Base-by-base conservation (phyloP, 2,113 vertebrate genomes). In the Scomber japonicus region DNA sequence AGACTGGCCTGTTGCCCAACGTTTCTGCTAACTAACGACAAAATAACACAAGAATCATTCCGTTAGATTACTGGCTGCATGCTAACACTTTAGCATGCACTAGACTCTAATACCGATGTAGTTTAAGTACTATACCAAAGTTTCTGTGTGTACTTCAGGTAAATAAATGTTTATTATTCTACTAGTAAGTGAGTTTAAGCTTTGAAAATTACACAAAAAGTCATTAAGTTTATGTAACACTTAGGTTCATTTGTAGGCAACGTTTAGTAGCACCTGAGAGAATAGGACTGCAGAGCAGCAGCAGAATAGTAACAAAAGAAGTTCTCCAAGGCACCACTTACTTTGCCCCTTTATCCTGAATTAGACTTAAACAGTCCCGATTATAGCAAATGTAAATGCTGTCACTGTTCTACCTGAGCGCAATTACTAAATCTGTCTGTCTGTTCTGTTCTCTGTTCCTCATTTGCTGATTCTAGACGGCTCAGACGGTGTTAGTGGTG, bases 401-500 rank as follows among this genome's bases (percentile, higher is more conserved):
- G 3, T 70, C 46, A 44, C 13, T 49, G 56, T 55, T 46, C 16
- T 51, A 12, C 19, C 10, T 50, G 45, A 57, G 9, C 8, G 15
- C 13, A 27, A 61, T 68, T 45, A 81, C 48, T 74, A 63, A 81
- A 71, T 44, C 40, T 40, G 50, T 54, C 14, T n/a, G n/a, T n/a
- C 8, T 44, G 65, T 9, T 74, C 48, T 76, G 11, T 49, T 31
- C 11, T 75, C 4, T 71, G 3, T 59, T 35, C 17, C 27, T 73
- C 11, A 13, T 69, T 3, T 78, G 44, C 78, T 56, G 1, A 24
- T 81, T 40, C 2, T 90, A 99, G 98, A 99, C 98, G 0, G 96
- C 98, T 15, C 97, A 99, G 95, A 99, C 98, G 0, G 96, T 99
- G 53, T 94, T 99, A 90, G 98, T 97, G 82, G 98, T 99, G 83